A percentile compares a stretch with the other conserved stretches of the same genome.
Conservation (phyloP, 2,888 invertebrate species). For the Trichogramma evanescens region DNA sequence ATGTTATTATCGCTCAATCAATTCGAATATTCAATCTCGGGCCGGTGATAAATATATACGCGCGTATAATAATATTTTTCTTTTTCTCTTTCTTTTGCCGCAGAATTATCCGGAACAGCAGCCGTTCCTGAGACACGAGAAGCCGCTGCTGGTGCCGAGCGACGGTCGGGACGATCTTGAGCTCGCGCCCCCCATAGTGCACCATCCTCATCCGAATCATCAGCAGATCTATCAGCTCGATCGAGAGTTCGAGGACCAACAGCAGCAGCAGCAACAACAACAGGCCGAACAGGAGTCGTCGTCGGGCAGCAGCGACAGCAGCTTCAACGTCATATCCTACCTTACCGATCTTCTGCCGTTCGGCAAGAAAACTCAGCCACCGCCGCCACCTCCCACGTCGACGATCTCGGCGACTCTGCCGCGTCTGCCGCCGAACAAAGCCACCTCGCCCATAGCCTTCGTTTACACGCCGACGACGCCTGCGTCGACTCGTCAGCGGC, state of each 20-base stretch:
- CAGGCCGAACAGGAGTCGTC: conserved; percentile 8
- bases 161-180: conserved; percentile 28
- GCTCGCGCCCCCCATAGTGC: conserved; percentile 6
- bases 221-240: conserved; percentile 6
- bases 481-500: conserved; percentile 31
- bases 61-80: too few relatives aligned
- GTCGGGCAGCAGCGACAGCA: conserved; percentile 31
- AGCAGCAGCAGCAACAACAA: neutral
- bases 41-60: too few relatives aligned
- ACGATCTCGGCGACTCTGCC: conserved; percentile 41
- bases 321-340: conserved; percentile 47
- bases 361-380: conserved; percentile 27
- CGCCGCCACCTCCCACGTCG: neutral
- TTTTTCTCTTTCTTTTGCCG: too few relatives aligned
- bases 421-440: conserved; percentile 35
- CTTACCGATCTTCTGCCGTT: conserved; percentile 48
- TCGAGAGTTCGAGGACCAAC: conserved; percentile 23
- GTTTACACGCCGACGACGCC: conserved; percentile 59
- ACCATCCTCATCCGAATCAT: too few relatives aligned
- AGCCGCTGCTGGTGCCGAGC: conserved; percentile 45
- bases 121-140: conserved; percentile 41
- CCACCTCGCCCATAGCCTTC: conserved; percentile 58
- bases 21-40: too few relatives aligned
- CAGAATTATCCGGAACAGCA: neutral
- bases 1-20: too few relatives aligned